Percentiles rank a stretch among this genome's conserved stretches.
Evolutionary conservation across 2,113 vertebrate species (phyloP).

Genomic region (Nesoenas mayeri): DNA sequence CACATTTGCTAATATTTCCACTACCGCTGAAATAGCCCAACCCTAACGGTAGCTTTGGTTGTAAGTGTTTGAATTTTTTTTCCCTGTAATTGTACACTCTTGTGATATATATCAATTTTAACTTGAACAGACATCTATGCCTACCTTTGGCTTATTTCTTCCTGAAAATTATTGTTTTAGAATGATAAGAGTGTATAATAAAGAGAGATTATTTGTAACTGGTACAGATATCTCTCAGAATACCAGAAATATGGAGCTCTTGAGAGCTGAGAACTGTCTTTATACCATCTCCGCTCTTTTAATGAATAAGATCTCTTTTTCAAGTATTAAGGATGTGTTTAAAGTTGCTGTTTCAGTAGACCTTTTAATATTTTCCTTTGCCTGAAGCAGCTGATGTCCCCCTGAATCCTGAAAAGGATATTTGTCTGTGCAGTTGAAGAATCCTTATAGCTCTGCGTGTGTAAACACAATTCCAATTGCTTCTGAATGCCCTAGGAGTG

Average conservation of each 20-base stretch:
- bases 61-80: not conserved
- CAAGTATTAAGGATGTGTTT: slow-evolving; percentile 2
- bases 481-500: not conserved
- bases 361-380: not conserved
- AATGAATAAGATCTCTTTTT: not conserved
- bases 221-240: not conserved
- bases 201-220: not conserved
- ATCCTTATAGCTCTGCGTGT: not conserved
- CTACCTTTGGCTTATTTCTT: not conserved
- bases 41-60: not conserved
- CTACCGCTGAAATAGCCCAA: not conserved
- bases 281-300: not conserved
- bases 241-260: not conserved
- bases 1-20: not conserved
- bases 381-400: not conserved
- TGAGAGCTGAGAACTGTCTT: not conserved
- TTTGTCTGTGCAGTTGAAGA: not conserved
- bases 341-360: not conserved
- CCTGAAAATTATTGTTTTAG: not conserved
- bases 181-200: not conserved
- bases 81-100: not conserved
- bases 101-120: not conserved
- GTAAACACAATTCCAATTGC: slow-evolving; percentile 26
- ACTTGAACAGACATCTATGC: not conserved
- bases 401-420: not conserved